Evolutionary conservation across 2,113 vertebrate genomes (phyloP).

Genomic region (Phoxinus phoxinus): DNA sequence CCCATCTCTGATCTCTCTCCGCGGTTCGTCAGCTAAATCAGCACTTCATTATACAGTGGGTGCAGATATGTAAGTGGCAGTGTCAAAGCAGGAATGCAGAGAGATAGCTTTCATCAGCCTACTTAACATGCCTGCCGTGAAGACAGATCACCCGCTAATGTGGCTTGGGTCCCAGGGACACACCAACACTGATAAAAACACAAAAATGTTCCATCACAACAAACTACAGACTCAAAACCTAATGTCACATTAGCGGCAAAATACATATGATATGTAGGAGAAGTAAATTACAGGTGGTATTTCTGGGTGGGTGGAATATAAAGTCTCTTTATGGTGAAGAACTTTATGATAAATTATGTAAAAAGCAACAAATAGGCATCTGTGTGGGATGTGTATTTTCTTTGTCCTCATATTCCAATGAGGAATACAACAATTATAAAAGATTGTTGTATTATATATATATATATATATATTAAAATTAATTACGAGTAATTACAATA

Average conservation of each 20-base stretch:
- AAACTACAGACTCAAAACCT: slow-evolving; percentile 5
- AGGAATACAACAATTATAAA: too few relatives aligned
- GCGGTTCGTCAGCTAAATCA: slow-evolving; percentile 20
- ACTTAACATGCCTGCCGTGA: slow-evolving; percentile 36
- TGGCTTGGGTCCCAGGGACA: slow-evolving; percentile 27
- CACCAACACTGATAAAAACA: slow-evolving; percentile 23
- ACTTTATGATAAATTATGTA: background rate
- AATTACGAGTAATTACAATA: too few relatives aligned
- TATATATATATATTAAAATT: too few relatives aligned
- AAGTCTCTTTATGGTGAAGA: background rate
- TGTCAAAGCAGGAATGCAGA: slow-evolving; percentile 51
- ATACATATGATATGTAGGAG: background rate
- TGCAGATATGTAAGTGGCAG: slow-evolving; percentile 20
- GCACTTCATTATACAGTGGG: slow-evolving; percentile 8
- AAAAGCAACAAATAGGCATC: background rate
- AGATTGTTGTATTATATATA: too few relatives aligned
- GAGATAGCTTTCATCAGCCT: slow-evolving; percentile 47
- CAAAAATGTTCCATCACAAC: background rate
- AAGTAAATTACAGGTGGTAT: background rate
- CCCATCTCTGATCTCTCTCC: background rate
- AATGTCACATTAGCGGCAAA: background rate
- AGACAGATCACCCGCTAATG: slow-evolving; percentile 32
- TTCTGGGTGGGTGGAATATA: background rate
- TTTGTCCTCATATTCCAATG: too few relatives aligned
- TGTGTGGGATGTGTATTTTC: background rate